Base-by-base conservation (phyloP, 2,797 vertebrate genomes). In the Aldrovandia affinis region DNA sequence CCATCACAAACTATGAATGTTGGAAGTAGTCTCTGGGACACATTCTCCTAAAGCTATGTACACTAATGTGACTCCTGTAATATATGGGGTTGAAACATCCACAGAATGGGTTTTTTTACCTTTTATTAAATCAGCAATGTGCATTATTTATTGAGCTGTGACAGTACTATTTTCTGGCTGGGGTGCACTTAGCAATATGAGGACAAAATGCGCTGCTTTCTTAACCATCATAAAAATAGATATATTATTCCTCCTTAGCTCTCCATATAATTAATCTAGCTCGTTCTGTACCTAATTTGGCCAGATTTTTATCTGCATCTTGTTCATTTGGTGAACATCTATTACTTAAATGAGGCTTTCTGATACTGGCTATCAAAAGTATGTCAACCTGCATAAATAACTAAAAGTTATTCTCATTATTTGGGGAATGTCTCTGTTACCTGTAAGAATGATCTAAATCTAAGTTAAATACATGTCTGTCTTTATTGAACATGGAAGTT, bases 81-180 rank as follows among this genome's bases (percentile, higher is more conserved):
- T 57, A 36, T 81, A 55, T 39, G 50, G 33, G 28, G 36, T 73
- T 73, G 33, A 18, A 73, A 42, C 1, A 73, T 81, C 44, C 33
- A n/a, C 15, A 78, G 3, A 7, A 12, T 44, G 22, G 25, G n/a
- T 14, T 28, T 33, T 79, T 54, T n/a, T 54, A 4, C n/a, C 78
- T 78, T 78, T 57, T 79, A 55, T 83, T 50, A 9, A 8, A 30
- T 44, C 44, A 73, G 14, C 68, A 73, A 20, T 77, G 73, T 47
- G 73, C 42, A 77, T 77, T 77, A 77, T 77, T 77, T 77, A 77
- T 77, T 77, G 42, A 77, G 73, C 25, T 77, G 73, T 73, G 18
- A 73, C 68, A 73, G 68, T 77, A 47, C 39, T 44, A n/a, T 44
- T 77, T 14, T 14, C 73, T 47, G 39, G 42, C 42, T 77, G 73